Base-by-base conservation (phyloP, 92 coral and sea anemone genomes). In the Siderastrea siderea region DNA sequence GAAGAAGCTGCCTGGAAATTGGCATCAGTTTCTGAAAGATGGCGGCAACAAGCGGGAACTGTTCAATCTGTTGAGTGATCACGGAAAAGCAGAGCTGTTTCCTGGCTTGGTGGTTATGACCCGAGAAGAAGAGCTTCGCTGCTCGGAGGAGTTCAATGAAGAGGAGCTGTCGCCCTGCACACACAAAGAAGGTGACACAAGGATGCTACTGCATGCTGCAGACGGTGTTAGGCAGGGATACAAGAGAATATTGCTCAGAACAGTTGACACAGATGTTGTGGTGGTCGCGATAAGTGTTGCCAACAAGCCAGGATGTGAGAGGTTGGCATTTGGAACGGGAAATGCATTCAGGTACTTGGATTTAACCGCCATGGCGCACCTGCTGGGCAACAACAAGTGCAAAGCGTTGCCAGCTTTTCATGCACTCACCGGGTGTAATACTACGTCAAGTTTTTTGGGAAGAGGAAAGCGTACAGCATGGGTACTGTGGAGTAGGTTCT, bases 201-300 rank as follows among this genome's bases (percentile, higher is more conserved):
- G 74, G 53, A 69, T 64, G n/a, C n/a, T 64, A 45, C 4, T 64
- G n/a, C 74, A 69, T 7, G 47, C 53, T 38, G 45, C 45, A 16
- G 74, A 69, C 47, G 10, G 49, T 38, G 10, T 50, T 13, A 44
- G 12, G 74, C 45, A 47, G 12, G 74, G 74, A 69, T 69, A 38
- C 74, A 69, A 69, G 11, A 46, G 74, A 38, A 69, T 69, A 11
- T 6, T 69, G 51, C 13, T 69, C 38, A 46, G 74, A 38, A 44
- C 74, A 44, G 47, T 44, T 69, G 74, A 43, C 74, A 69, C 74
- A 15, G 74, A 69, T n/a, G 74, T 69, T 69, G 49, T 69, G 43
- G 68, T 64, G n/a, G 4, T 64, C n/a, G 43, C 68, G 43, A 64
- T 64, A 26, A 57, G 61, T 57, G 14, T 15, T 15, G 61, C 61